Percentiles rank a stretch among this genome's conserved stretches.
Conservation (phyloP, 2,113 vertebrate genomes). For the Brachyhypopomus occidentalis region DNA sequence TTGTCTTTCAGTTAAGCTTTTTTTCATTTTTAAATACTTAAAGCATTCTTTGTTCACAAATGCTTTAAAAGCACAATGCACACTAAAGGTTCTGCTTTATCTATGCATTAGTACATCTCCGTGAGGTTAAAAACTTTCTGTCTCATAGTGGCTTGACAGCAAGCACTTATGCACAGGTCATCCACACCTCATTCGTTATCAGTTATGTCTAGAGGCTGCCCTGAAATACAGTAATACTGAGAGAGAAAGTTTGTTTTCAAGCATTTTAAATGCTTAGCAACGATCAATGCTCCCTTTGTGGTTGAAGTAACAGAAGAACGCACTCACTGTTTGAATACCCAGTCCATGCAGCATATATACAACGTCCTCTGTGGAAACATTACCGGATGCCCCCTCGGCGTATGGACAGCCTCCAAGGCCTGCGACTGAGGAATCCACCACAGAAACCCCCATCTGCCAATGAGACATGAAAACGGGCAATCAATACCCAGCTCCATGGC, state of each 20-base stretch:
- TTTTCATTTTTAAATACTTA: not conserved
- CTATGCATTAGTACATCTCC: not conserved
- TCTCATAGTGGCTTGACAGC: too few relatives aligned
- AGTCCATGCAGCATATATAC: slow-evolving; percentile 93
- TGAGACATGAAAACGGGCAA: slow-evolving; percentile 62
- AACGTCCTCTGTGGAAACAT: slow-evolving; percentile 93
- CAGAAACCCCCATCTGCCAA: slow-evolving; percentile 90
- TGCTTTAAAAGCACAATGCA: not conserved
- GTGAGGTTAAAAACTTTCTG: not conserved
- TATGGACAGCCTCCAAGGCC: slow-evolving; percentile 94
- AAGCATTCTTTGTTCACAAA: not conserved
- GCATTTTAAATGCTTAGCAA: not conserved
- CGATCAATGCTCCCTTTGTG: slow-evolving; percentile 13
- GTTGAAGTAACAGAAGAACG: slow-evolving; percentile 28
- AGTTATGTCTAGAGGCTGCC: not conserved
- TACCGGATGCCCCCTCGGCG: slow-evolving; percentile 91
- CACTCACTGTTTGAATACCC: slow-evolving; percentile 89
- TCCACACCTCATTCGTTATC: not conserved
- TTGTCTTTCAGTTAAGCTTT: not conserved
- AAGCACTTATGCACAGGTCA: too few relatives aligned
- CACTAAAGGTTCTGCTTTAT: too few relatives aligned
- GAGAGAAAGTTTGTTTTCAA: not conserved
- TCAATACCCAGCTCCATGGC: slow-evolving; percentile 45
- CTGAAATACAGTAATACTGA: not conserved
- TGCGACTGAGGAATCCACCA: slow-evolving; percentile 90